Percentiles rank a stretch among this genome's conserved stretches.
Evolutionary conservation across 2,113 vertebrate species (phyloP).

Genomic region (Xenopus tropicalis): DNA sequence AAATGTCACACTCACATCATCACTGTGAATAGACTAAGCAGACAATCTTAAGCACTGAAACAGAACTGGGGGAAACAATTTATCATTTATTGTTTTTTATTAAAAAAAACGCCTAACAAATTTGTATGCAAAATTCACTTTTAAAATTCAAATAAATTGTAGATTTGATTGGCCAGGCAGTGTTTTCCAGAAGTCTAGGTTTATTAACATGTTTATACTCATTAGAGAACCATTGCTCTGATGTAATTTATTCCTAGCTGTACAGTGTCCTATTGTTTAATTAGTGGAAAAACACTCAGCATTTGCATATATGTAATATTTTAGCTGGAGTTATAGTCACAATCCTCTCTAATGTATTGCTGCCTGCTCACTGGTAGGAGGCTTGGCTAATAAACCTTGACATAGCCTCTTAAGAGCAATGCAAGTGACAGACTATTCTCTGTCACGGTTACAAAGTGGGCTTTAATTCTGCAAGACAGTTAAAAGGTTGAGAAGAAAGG

Average conservation of each 20-base stretch:
- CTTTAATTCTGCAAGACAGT: constrained; percentile 16
- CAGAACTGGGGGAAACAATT: no score
- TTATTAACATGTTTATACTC: background rate
- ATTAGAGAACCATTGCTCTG: no score
- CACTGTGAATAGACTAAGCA: no score
- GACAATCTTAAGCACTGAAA: no score
- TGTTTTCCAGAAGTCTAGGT: no score
- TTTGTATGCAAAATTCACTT: no score
- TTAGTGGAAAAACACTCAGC: background rate
- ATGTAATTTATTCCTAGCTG: no score
- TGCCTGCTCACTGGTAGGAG: background rate
- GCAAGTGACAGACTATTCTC: background rate
- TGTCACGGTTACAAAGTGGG: background rate
- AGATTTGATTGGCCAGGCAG: no score
- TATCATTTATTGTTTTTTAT: no score
- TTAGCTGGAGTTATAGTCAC: background rate
- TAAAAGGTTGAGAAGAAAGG: constrained; percentile 18
- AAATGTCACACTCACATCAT: no score
- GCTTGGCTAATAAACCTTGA: constrained; percentile 10
- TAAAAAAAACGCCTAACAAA: no score
- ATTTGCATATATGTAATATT: background rate
- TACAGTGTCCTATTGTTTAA: background rate
- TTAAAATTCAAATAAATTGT: no score
- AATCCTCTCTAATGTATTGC: constrained; percentile 3
- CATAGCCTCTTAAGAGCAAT: background rate